These are phyloP conservation scores for Zygothrica quintamaculata DNA, from an alignment of 2,888 invertebrate genomes.

Conservation along the genomic window DNA sequence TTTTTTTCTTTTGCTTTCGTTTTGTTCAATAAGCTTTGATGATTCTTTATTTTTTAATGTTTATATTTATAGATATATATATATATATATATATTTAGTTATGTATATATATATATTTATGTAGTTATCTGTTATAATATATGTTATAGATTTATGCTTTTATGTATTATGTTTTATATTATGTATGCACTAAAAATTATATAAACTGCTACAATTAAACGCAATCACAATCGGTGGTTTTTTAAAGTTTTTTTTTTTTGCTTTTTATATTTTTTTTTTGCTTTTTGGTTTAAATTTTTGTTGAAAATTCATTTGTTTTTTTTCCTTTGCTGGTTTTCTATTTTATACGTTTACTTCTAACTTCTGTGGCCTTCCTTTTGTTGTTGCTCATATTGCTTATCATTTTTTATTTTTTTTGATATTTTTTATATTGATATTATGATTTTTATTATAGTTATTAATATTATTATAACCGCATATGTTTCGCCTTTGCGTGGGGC, in stretches of 20 bases:
- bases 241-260: slow-evolving; percentile 63
- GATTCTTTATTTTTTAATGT: slow-evolving; percentile 24
- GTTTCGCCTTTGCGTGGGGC: slow-evolving; percentile 34
- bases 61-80: slow-evolving; percentile 38
- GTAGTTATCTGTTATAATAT: slow-evolving; percentile 48
- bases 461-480: slow-evolving; percentile 59
- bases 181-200: slow-evolving; percentile 78
- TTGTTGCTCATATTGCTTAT: slow-evolving; percentile 59
- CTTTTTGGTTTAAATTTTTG: slow-evolving; percentile 62
- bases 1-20: slow-evolving; percentile 27
- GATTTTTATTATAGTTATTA: slow-evolving; percentile 30
- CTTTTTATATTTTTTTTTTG: slow-evolving; percentile 53
- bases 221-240: slow-evolving; percentile 85
- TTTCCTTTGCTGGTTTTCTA: slow-evolving; percentile 28
- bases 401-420: too few species aligned
- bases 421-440: too few species aligned
- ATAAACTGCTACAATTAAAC: slow-evolving; percentile 82
- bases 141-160: slow-evolving; percentile 53
- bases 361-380: slow-evolving; percentile 26
- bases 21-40: slow-evolving; percentile 45
- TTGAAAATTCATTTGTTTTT: slow-evolving; percentile 26
- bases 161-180: too few species aligned
- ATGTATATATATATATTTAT: slow-evolving; percentile 40
- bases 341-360: slow-evolving; percentile 37
- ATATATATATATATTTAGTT: slow-evolving; percentile 37